phyloP scores from a whole-genome alignment of 2,113 vertebrate species.

The Scophthalmus maximus region DNA sequence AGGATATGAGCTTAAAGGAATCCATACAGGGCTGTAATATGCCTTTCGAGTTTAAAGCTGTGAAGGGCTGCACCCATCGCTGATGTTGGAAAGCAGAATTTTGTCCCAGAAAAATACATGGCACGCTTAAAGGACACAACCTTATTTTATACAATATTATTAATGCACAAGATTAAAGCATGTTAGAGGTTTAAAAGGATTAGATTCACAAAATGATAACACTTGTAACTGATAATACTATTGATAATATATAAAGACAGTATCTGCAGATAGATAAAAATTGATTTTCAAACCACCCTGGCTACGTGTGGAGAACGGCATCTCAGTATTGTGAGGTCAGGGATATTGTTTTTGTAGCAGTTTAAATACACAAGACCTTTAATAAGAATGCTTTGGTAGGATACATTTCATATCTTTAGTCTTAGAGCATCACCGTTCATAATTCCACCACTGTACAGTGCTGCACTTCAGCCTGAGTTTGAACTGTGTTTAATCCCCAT shows the following conservation, averaged over 20 bases:
- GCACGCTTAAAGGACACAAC: too few species aligned
- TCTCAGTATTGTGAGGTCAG: neutral
- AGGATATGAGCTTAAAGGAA: neutral
- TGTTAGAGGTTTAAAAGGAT: too few species aligned
- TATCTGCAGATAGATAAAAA: neutral
- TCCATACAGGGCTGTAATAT: neutral
- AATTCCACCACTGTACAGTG: neutral
- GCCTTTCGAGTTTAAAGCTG: conserved; percentile 2
- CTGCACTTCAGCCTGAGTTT: neutral
- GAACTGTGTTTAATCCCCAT: neutral
- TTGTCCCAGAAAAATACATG: neutral
- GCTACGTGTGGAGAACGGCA: neutral
- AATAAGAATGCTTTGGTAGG: too few species aligned
- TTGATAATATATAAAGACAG: too few species aligned
- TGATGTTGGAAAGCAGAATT: neutral
- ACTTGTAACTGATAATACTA: too few species aligned
- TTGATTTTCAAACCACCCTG: too few species aligned
- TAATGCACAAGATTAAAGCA: too few species aligned
- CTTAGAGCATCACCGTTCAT: neutral
- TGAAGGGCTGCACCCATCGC: neutral
- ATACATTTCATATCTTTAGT: too few species aligned
- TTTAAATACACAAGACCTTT: neutral
- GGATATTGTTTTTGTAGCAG: neutral
- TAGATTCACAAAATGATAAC: too few species aligned
- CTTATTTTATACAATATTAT: too few species aligned